Evolutionary conservation across 2,888 invertebrate genomes (phyloP).

Genomic region (Rhamphomyia laevipes): DNA sequence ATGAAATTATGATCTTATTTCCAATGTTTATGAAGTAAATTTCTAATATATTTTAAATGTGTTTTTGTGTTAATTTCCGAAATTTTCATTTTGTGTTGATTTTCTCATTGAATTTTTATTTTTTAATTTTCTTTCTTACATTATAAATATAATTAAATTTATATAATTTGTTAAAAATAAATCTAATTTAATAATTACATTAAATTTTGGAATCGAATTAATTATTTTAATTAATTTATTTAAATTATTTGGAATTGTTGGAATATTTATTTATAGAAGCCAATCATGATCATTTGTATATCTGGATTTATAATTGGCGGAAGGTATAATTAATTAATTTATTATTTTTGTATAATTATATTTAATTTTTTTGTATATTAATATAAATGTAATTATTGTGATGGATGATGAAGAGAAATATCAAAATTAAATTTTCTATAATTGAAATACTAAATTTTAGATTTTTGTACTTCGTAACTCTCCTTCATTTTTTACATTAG

Average conservation of each 20-base stretch:
- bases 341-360: not conserved
- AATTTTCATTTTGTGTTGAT: slow-evolving; percentile 5
- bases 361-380: not conserved
- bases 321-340: slow-evolving; percentile 33
- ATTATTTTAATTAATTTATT: not conserved
- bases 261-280: slow-evolving; percentile 2
- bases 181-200: not conserved
- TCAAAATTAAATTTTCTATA: no score
- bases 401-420: no score
- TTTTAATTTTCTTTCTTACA: slow-evolving; percentile 1
- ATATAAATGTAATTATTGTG: no score
- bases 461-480: no score
- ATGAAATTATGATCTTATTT: slow-evolving; percentile 16
- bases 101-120: not conserved
- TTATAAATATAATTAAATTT: not conserved
- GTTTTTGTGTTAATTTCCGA: not conserved
- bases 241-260: not conserved
- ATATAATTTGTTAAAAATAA: not conserved
- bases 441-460: no score
- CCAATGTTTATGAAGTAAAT: slow-evolving; percentile 21
- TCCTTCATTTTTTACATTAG: no score
- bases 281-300: slow-evolving; percentile 46
- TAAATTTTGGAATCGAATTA: not conserved
- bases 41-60: not conserved
- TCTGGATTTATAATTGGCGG: slow-evolving; percentile 46